Base-by-base conservation (phyloP, 2,797 vertebrate species). In the Smutsia temminckii region DNA sequence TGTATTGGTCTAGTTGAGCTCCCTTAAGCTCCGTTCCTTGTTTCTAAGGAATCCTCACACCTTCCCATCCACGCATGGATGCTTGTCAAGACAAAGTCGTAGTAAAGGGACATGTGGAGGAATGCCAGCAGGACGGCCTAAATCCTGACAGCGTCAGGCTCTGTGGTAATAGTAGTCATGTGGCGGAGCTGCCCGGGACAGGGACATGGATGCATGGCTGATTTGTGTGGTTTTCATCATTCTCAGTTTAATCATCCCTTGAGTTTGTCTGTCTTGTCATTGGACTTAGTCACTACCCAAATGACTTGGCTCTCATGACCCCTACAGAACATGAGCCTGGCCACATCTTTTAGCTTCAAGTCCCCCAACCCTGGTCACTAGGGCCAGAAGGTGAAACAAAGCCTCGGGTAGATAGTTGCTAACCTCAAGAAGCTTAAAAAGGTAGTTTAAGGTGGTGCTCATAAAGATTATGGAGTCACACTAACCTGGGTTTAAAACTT, bases 51-150 rank as follows among this genome's bases (percentile, higher is more conserved):
- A 34, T 77, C 74, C 84, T 95, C 66, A 94, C 79, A 78, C 53
- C 81, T 96, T 95, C 74, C 64, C 61, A 64, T n/a, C 21, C 61
- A 57, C 25, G 29, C 93, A 51, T 1, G 0, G 32, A 55, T 6
- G 37, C 74, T 89, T 72, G 34, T 92, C 93, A 91, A 91, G 85
- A 79, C 32, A 91, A 40, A 64, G 21, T 78, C 84, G 92, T 88
- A 91, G 74, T 34, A 72, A 83, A 93, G 74, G 66, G 42, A 29
- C 81, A 7, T n/a, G 37, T 25, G 29, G 20, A 57, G 37, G 81
- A 86, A 63, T 75, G 83, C 86, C 92, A 74, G 20, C 51, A 23
- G 6, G 29, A 34, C 12, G 46, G 69, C 53, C 63, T 16, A 17
- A 66, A 18, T 46, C 49, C 34, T 69, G 69, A 69, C 53, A 74